A percentile compares a stretch with the other conserved stretches of the same genome.
Evolutionary conservation across 2,888 invertebrate genomes (phyloP).

Genomic region (Pyrgus malvae): DNA sequence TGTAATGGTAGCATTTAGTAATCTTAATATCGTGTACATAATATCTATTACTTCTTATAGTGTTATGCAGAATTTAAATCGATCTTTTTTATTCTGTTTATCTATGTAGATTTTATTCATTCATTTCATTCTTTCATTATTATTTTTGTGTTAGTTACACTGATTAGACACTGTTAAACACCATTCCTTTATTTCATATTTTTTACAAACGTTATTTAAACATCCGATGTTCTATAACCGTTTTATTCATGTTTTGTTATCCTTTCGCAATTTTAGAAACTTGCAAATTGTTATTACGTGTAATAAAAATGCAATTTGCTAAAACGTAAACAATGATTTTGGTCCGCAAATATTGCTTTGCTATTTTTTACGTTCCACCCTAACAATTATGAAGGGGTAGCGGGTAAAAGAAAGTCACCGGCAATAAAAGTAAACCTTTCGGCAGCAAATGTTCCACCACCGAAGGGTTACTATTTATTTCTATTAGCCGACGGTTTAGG

Average conservation of each 20-base stretch:
- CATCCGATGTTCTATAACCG: too few relatives aligned
- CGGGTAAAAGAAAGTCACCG: conserved; percentile 67
- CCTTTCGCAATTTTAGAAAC: conserved; percentile 4
- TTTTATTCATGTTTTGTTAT: conserved; percentile 10
- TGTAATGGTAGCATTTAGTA: too few relatives aligned
- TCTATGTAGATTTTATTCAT: too few relatives aligned
- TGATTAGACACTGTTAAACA: too few relatives aligned
- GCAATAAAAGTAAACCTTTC: conserved; percentile 79
- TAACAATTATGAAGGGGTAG: conserved; percentile 73
- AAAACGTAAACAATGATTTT: conserved; percentile 52
- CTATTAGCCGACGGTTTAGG: conserved; percentile 65
- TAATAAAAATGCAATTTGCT: conserved; percentile 31
- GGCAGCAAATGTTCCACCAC: conserved; percentile 67
- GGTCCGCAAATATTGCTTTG: conserved; percentile 54
- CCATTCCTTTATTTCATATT: too few relatives aligned
- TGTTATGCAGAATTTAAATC: too few relatives aligned
- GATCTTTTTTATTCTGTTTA: too few relatives aligned
- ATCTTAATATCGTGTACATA: too few relatives aligned
- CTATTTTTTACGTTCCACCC: conserved; percentile 59
- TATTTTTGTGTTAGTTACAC: too few relatives aligned
- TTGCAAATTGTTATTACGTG: conserved; percentile 20
- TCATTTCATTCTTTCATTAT: too few relatives aligned
- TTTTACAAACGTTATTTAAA: too few relatives aligned
- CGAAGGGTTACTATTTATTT: conserved; percentile 78
- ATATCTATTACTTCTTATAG: too few relatives aligned